phyloP scores from a whole-genome alignment of 2,113 vertebrate species.

The Casuarius casuarius region DNA sequence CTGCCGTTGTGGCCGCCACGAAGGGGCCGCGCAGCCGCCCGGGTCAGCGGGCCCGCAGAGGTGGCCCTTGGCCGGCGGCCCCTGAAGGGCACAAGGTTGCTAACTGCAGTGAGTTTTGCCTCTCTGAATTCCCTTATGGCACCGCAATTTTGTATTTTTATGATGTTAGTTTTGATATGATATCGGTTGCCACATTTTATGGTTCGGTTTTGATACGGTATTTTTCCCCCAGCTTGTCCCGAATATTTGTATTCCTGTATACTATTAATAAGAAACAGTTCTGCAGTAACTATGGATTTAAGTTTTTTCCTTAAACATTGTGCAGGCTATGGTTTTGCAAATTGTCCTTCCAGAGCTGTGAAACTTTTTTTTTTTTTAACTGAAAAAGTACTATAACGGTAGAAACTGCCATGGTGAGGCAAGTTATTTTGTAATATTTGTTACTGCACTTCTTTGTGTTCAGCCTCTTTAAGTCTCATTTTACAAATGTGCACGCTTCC shows the following conservation, averaged over 20 bases:
- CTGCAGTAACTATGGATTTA: fast-evolving
- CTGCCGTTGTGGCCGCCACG: too few relatives aligned
- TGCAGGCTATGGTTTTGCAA: fast-evolving
- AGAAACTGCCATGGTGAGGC: fast-evolving
- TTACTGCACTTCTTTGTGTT: not conserved
- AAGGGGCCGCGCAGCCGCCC: too few relatives aligned
- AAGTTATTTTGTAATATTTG: not conserved
- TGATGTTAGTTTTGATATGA: too few relatives aligned
- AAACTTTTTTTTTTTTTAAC: not conserved
- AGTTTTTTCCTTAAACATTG: not conserved
- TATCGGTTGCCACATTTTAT: too few relatives aligned
- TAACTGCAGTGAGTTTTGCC: too few relatives aligned
- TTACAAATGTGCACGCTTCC: fast-evolving
- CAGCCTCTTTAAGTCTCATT: too few relatives aligned
- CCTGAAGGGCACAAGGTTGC: too few relatives aligned
- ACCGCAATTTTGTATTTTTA: too few relatives aligned
- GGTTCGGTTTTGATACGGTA: not conserved
- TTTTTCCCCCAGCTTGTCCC: fast-evolving
- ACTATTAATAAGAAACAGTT: fast-evolving
- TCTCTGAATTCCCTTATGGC: too few relatives aligned
- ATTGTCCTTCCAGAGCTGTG: fast-evolving
- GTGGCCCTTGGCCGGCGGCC: too few relatives aligned
- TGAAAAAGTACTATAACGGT: fast-evolving
- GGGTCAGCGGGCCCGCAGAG: too few relatives aligned
- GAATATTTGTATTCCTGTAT: fast-evolving